A percentile compares a stretch with the other conserved stretches of the same genome.
Conservation (phyloP, 2,113 vertebrate species). For the Rana temporaria region DNA sequence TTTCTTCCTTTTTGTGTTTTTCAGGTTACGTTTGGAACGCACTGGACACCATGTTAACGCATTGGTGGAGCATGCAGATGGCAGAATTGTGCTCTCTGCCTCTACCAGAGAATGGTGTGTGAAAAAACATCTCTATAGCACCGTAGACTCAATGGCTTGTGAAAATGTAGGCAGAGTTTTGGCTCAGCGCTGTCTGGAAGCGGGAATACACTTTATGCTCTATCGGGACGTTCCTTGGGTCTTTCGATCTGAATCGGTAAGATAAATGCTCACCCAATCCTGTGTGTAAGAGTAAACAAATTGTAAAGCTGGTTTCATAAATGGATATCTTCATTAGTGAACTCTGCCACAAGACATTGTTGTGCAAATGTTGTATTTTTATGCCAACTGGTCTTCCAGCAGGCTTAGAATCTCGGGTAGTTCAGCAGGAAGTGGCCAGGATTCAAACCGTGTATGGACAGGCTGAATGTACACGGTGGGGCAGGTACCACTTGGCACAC, state of each 20-base stretch:
- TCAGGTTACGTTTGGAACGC: slow-evolving; percentile 82
- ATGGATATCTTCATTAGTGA: no score
- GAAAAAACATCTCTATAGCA: slow-evolving; percentile 85
- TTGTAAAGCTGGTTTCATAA: no score
- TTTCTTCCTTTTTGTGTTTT: neutral
- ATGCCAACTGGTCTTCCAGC: no score
- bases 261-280: slow-evolving; percentile 24
- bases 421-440: no score
- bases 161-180: slow-evolving; percentile 86
- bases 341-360: no score
- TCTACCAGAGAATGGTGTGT: slow-evolving; percentile 93
- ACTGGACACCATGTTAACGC: slow-evolving; percentile 84
- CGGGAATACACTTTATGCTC: slow-evolving; percentile 87
- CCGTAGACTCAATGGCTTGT: slow-evolving; percentile 80
- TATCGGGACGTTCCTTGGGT: slow-evolving; percentile 86
- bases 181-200: slow-evolving; percentile 85
- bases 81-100: slow-evolving; percentile 82
- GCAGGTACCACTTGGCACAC: no score
- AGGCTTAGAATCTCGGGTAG: no score
- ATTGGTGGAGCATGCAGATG: slow-evolving; percentile 73
- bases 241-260: slow-evolving; percentile 79
- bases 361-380: no score
- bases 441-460: no score
- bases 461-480: no score
- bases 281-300: no score